Base-by-base conservation (phyloP, 1,140 invertebrate genomes). In the Amyelois transitella region DNA sequence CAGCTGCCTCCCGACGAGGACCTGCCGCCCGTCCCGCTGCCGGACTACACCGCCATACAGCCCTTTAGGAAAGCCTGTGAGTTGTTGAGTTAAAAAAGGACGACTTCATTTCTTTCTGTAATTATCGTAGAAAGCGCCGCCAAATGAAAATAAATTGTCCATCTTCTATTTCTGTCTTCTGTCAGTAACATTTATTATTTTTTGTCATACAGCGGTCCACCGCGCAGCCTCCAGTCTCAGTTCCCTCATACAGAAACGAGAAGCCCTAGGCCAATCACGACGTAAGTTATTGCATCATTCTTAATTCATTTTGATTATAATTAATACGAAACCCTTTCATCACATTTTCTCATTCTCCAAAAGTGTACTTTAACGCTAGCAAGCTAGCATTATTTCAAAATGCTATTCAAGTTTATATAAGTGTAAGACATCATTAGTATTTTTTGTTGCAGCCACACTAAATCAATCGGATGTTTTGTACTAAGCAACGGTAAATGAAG, bases 1-100 rank as follows among this genome's bases (percentile, higher is more conserved):
- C 74, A 80, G 20, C 63, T 86, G 19, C 77, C 80, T 3, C 66
- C 75, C 6, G 81, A 83, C 53, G 83, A 84, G 50, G 83, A 86
- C 21, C 55, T 82, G 19, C 79, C 82, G 0, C 82, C 82, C 3
- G 77, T 86, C 0, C 82, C 82, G 0, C 60, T 86, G 38, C 79
- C 82, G 0, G 82, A 86, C 50, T 86, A 86, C 58, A 79, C 70
- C 10, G 71, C 78, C 12, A 63, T 76, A 47, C 66, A 63, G 17
- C 58, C 71, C 21, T 62, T 69, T 48, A 75, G 79, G 45, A 83
- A 84, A 65, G 70, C 75, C 32, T 84, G 81, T 84, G 49, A 72
- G 75, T 74, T 38, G 10, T 2, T 38, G 2, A 38, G 2, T n/a
- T 38, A 4, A 38, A 38, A n/a, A 38, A 38, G 2, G 10, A 12